Percentiles rank a stretch among this genome's conserved stretches.
Conservation (phyloP, 2,888 invertebrate species). For the Lepidocyrtoides sp. region DNA sequence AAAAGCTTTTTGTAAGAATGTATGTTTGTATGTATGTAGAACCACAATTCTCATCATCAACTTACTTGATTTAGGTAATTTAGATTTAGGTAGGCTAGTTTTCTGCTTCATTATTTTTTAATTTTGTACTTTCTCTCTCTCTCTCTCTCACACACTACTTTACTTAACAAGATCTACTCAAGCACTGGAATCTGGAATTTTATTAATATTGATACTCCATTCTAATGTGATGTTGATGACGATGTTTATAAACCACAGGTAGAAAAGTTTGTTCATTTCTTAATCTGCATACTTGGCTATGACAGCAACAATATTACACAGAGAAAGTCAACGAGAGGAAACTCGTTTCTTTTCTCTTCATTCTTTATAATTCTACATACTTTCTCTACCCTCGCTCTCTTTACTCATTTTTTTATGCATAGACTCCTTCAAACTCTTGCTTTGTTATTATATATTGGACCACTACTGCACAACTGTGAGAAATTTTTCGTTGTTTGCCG, state of each 20-base stretch:
- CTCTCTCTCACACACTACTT: background rate
- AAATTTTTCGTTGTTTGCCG: background rate
- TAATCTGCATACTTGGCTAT: slow-evolving; percentile 17
- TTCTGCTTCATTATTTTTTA: background rate
- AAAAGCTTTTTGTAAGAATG: no score
- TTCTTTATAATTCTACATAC: background rate
- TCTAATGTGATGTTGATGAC: background rate
- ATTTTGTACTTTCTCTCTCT: background rate
- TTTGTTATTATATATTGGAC: background rate
- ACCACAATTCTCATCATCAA: background rate
- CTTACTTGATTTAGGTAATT: background rate
- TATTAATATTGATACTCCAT: slow-evolving; percentile 37
- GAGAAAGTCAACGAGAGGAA: slow-evolving; percentile 23
- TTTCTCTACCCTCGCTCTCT: background rate
- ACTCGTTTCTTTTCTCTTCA: background rate
- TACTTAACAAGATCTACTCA: background rate
- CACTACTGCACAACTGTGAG: slow-evolving; percentile 6
- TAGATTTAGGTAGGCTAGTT: no score
- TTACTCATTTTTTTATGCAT: background rate
- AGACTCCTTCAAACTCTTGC: background rate
- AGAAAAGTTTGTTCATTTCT: background rate
- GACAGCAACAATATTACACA: slow-evolving; percentile 46
- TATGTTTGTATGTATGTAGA: no score
- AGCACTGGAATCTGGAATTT: slow-evolving; percentile 9
- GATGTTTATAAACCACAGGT: slow-evolving; percentile 31